Evolutionary conservation across 2,113 vertebrate species (phyloP), one percentile per base, ranked within the genome.

Genomic region (Crotalus viridis): DNA sequence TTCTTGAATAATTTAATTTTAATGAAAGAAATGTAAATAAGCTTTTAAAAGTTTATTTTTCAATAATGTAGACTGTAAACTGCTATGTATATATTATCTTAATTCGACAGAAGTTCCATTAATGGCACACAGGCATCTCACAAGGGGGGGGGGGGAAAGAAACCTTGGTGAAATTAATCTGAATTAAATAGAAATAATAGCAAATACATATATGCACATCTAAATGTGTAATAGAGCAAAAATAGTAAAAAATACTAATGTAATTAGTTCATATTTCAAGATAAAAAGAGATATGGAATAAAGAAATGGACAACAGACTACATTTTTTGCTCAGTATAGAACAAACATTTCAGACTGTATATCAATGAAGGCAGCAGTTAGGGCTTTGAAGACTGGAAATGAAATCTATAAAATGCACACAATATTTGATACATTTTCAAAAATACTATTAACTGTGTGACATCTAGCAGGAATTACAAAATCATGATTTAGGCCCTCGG

Each of bases 321-420:
- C 89, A 96, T 43, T 91, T 56, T 86, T 91, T 57, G 94, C 95
- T 97, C 96, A 97, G 92, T 94, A 90, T 52, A 94, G 46, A 95
- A 93, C 90, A 94, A 92, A 96, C 97, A 94, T 85, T 95, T 94
- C 95, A 94, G 94, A 59, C 95, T 94, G 85, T 96, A 95, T 95
- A 93, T 97, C 95, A 97, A 90, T 0, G 39, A 95, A 95, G 91
- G 81, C 90, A 92, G 91, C 92, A 96, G 96, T 96, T 95, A 94
- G 94, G 96, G 94, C 95, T 96, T 96, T 97, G 96, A 88, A 96
- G 92, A 96, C 96, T 57, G 87, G 94, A 94, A 95, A 95, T 94
- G 95, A 96, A 95, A 96, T 93, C 92, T 89, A 93, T 94, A 93
- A 96, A 93, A 97, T 96, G 95, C 94, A 96, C 94, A 94, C 86